Evolutionary conservation across 2,113 vertebrate genomes (phyloP), one percentile per base, ranked within the genome.

Genomic region (Triplophysa rosa): DNA sequence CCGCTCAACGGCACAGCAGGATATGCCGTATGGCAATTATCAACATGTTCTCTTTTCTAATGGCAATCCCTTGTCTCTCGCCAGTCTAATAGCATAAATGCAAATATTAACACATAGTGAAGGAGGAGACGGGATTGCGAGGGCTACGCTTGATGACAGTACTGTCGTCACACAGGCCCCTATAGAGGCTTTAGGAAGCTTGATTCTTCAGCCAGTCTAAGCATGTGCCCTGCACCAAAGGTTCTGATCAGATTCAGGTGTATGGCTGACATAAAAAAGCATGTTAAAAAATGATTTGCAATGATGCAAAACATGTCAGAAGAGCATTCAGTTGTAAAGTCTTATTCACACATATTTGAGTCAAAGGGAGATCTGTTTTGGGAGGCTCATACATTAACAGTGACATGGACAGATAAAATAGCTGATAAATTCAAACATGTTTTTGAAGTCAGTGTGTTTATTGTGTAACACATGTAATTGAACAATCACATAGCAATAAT

Each of bases 21-120:
- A 92, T 93, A 91, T 92, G 74, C 77, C 85, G 83, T 88, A 85
- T 74, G 87, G 86, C 92, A 87, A 90, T 89, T 90, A 90, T 88
- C 84, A 83, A 89, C 91, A 91, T 87, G 89, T 87, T 90, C 80
- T 87, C 74, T 87, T 88, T 89, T 89, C 80, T 87, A 58, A 52
- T 82, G 69, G 80, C 74, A 61, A 83, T 80, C 84, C 87, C 90
- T 91, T 78, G 65, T 75, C 80, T 79, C 54, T 62, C 79, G 80
- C 37, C 64, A 49, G 79, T 84, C 84, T 82, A 80, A 91, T 86
- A 87, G 87, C 69, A 85, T 84, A 91, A 89, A 80, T 91, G 83
- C 86, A 93, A 90, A 89, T 84, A 88, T 23, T 78, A 40, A 74
- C 0, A 73, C 6, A 7, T 16, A 82, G 85, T 49, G 56, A 74